Evolutionary conservation across 2,797 vertebrate genomes (phyloP).

Genomic region (Silurus aristotelis): DNA sequence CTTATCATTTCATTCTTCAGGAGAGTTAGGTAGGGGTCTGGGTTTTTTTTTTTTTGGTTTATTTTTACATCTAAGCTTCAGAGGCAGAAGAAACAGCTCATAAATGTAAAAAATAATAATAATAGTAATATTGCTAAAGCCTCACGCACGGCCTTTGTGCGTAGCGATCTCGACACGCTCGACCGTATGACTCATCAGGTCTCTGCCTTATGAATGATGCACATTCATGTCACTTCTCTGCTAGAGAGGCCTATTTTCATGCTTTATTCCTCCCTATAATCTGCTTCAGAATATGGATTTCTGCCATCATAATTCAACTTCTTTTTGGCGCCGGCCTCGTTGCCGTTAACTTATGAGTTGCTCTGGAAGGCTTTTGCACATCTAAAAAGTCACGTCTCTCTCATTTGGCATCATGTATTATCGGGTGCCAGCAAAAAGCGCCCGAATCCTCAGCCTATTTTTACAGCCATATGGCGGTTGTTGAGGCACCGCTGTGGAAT

Average conservation of each 20-base stretch:
- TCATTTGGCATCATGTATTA: conserved; percentile 44
- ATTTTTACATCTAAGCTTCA: neutral
- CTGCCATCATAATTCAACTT: conserved; percentile 24
- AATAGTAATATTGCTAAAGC: conserved; percentile 29
- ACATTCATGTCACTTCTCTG: conserved; percentile 31
- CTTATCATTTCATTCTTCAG: neutral
- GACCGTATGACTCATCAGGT: conserved; percentile 40
- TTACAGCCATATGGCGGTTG: conserved; percentile 53
- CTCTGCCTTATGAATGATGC: conserved; percentile 50
- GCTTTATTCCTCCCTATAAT: conserved; percentile 43
- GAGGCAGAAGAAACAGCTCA: conserved; percentile 19
- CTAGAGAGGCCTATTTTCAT: conserved; percentile 39
- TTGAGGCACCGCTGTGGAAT: conserved; percentile 50
- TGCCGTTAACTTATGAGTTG: conserved; percentile 31
- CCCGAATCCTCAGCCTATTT: conserved; percentile 32
- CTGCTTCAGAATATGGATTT: conserved; percentile 37
- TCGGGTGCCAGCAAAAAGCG: conserved; percentile 30
- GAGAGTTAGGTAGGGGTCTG: too few relatives aligned
- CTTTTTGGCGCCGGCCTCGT: conserved; percentile 20
- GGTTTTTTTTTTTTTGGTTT: neutral
- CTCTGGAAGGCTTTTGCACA: conserved; percentile 31
- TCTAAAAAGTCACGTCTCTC: conserved; percentile 30
- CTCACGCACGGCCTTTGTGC: conserved; percentile 10
- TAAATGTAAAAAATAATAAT: neutral
- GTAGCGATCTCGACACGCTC: neutral